These are phyloP conservation scores for Pterois miles DNA, from an alignment of 2,797 vertebrate species.

Conservation along the genomic window DNA sequence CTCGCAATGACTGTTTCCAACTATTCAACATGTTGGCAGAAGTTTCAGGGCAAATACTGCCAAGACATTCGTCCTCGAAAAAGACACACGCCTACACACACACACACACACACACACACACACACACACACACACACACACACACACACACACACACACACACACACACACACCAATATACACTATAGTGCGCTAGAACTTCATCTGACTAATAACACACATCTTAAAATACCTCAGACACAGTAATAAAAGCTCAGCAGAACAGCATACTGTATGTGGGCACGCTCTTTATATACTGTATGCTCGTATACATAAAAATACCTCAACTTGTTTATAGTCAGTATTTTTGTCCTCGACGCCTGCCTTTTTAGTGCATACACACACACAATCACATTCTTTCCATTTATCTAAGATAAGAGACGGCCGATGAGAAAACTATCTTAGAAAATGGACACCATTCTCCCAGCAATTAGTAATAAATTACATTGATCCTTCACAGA, in stretches of 20 bases:
- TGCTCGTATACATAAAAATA: background rate
- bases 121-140: constrained; percentile 12
- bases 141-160: constrained; percentile 11
- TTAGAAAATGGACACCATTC: background rate
- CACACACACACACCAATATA: background rate
- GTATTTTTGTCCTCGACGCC: background rate
- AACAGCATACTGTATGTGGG: constrained; percentile 5
- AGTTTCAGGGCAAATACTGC: constrained; percentile 40
- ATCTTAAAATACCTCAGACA: constrained; percentile 23
- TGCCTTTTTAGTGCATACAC: background rate
- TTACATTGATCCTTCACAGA: background rate
- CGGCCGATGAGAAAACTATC: background rate
- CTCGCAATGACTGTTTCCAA: constrained; percentile 32
- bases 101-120: background rate
- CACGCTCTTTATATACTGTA: background rate
- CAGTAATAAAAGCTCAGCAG: background rate
- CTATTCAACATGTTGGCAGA: constrained; percentile 34
- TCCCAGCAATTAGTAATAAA: too few relatives aligned
- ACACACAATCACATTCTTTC: background rate
- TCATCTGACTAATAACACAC: constrained; percentile 20
- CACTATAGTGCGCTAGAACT: background rate
- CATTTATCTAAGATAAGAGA: background rate
- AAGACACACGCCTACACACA: constrained; percentile 25
- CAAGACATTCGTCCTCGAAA: constrained; percentile 42
- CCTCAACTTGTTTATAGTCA: background rate